Evolutionary conservation across 2,113 vertebrate genomes (phyloP).

Genomic region (Aegithalos caudatus): DNA sequence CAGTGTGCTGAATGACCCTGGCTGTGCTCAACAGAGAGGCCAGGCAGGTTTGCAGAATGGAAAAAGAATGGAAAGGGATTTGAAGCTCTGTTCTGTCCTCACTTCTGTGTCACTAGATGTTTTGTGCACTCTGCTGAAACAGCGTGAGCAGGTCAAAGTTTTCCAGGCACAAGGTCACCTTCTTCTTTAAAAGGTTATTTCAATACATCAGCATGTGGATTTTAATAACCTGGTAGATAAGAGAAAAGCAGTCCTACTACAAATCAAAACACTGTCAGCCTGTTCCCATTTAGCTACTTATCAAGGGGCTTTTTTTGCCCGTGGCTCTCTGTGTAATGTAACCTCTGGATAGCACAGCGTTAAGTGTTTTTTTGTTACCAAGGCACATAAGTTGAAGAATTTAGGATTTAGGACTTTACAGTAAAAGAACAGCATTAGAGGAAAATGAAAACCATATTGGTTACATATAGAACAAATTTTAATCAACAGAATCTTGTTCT

Average conservation of each 20-base stretch:
- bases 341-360: not conserved
- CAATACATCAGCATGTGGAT: not conserved
- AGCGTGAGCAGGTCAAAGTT: not conserved
- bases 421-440: not conserved
- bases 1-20: not conserved
- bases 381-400: not conserved
- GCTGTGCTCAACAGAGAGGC: not conserved
- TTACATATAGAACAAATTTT: not conserved
- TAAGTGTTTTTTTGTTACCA: not conserved
- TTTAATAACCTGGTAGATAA: not conserved
- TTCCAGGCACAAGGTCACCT: not conserved
- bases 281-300: not conserved
- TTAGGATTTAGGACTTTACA: not conserved
- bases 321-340: not conserved
- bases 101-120: not conserved
- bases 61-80: not conserved
- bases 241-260: not conserved
- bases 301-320: not conserved
- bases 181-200: conserved; percentile 5
- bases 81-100: not conserved
- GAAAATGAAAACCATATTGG: not conserved
- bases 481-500: not conserved
- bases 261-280: not conserved
- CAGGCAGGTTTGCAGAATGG: not conserved
- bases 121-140: not conserved